These are phyloP conservation scores for Columbina picui DNA, from an alignment of 2,113 vertebrate species.

Conservation along the genomic window DNA sequence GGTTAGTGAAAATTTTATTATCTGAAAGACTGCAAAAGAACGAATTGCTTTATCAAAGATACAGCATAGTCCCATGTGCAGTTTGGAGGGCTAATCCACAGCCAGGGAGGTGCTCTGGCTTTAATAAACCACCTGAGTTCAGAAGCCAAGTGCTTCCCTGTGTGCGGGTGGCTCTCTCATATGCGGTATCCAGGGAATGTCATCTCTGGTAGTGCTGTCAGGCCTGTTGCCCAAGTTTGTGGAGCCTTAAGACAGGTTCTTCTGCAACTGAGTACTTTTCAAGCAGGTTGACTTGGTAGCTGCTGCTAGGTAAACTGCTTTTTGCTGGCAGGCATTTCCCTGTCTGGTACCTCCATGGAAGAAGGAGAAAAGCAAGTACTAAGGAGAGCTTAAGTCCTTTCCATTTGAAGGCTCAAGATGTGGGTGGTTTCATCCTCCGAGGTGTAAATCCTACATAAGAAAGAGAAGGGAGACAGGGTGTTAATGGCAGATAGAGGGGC, in stretches of 20 bases:
- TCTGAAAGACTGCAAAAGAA: constrained; percentile 20
- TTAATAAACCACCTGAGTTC: background rate
- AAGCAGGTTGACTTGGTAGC: background rate
- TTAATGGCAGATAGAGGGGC: background rate
- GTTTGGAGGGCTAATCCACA: background rate
- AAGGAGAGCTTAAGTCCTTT: background rate
- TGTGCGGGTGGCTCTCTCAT: background rate
- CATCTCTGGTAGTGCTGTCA: background rate
- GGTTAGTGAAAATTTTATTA: constrained; percentile 27
- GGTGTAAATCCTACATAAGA: background rate
- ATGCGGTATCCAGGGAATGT: background rate
- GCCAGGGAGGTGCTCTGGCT: background rate
- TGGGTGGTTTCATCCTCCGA: background rate
- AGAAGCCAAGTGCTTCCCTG: background rate
- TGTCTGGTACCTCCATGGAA: background rate
- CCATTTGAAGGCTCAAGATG: background rate
- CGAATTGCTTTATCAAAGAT: constrained; percentile 37
- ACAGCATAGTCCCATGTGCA: background rate
- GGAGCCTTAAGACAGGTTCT: background rate
- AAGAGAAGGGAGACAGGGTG: background rate
- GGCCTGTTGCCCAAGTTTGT: background rate
- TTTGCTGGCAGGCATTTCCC: background rate
- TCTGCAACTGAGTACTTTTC: background rate
- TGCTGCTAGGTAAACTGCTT: background rate
- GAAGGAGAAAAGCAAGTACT: background rate